These are phyloP conservation scores for Peromyscus californicus DNA, from an alignment of 2,113 vertebrate species.

Conservation along the genomic window DNA sequence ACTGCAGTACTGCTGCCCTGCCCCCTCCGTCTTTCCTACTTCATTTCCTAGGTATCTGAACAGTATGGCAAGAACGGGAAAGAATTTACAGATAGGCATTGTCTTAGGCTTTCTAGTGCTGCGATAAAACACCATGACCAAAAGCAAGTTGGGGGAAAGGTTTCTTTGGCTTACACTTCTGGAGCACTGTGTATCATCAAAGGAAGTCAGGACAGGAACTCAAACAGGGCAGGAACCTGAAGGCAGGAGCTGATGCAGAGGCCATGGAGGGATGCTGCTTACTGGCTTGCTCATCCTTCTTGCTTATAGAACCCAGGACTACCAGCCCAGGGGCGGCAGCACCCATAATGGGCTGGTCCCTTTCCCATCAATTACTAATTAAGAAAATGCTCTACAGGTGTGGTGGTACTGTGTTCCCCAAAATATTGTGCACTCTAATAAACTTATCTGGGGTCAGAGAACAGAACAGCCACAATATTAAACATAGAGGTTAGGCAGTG, in stretches of 20 bases:
- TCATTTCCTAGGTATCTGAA: background rate
- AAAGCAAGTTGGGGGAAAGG: background rate
- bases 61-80: background rate
- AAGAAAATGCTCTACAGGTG: background rate
- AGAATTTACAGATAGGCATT: conserved; percentile 38
- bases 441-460: too few relatives aligned
- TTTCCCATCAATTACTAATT: background rate
- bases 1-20: background rate
- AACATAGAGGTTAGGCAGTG: too few relatives aligned
- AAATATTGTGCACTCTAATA: too few relatives aligned
- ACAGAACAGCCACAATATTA: too few relatives aligned
- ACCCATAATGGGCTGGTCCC: background rate
- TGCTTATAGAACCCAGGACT: background rate
- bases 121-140: background rate
- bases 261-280: background rate
- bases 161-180: background rate
- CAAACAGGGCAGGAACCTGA: background rate
- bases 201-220: background rate
- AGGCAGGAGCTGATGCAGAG: background rate
- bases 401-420: too few relatives aligned
- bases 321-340: background rate
- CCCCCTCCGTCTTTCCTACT: background rate
- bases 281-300: background rate
- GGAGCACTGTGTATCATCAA: background rate
- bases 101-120: background rate